A percentile compares a stretch with the other conserved stretches of the same genome.
Conservation (phyloP, 2,888 invertebrate species). For the Cryptus armator region DNA sequence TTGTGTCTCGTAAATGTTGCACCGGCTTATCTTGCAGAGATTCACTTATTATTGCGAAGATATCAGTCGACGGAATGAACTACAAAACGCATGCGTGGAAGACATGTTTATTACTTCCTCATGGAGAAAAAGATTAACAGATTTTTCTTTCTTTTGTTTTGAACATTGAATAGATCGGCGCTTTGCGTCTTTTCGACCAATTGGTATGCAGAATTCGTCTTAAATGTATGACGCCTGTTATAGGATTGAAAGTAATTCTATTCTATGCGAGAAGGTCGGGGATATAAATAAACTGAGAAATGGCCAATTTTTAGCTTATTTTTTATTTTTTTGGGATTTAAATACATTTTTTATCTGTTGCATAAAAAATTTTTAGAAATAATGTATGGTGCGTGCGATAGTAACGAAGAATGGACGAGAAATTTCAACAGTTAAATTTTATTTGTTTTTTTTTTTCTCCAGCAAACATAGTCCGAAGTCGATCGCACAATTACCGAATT, state of each 20-base stretch:
- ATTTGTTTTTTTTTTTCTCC: not conserved
- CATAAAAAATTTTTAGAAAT: not conserved
- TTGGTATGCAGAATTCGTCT: not conserved
- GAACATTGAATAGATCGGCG: not conserved
- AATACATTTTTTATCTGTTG: not conserved
- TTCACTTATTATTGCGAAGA: constrained; percentile 39
- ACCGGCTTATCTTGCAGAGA: constrained; percentile 40
- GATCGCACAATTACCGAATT: constrained; percentile 49
- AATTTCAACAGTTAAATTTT: constrained; percentile 8
- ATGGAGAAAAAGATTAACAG: not conserved
- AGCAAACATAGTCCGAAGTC: constrained; percentile 19
- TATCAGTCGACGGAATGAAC: constrained; percentile 8
- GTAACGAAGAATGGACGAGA: not conserved
- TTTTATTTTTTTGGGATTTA: not conserved
- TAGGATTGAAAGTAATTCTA: not conserved
- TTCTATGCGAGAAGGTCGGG: no score
- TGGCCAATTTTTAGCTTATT: no score
- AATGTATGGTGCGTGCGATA: not conserved
- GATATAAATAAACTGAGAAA: no score
- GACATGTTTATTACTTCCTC: constrained; percentile 7
- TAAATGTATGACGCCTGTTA: no score
- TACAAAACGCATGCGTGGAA: not conserved
- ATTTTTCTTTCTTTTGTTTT: not conserved
- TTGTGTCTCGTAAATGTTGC: constrained; percentile 30
- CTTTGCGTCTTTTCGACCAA: not conserved